A percentile compares a stretch with the other conserved stretches of the same genome.
Evolutionary conservation across 92 coral and sea anemone species (phyloP).

Genomic region (Plumapathes pennacea): DNA sequence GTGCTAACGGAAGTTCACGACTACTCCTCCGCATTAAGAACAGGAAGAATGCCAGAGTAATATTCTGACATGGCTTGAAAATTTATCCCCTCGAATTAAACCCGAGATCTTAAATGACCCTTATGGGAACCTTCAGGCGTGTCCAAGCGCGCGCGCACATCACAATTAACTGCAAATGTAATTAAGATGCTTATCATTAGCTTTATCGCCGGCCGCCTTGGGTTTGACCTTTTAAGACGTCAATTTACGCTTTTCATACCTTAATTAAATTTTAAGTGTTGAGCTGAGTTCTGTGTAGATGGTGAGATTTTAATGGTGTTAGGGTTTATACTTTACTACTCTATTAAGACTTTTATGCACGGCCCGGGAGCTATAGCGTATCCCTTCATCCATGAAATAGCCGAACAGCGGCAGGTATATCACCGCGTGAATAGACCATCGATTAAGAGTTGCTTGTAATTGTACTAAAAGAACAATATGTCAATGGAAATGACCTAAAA

Average conservation of each 20-base stretch:
- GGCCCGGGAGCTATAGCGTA: constrained; percentile 10
- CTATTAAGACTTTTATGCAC: constrained; percentile 15
- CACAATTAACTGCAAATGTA: constrained; percentile 96
- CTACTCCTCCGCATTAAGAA: constrained; percentile 73
- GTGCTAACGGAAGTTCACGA: constrained; percentile 95
- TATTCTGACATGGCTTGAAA: no score
- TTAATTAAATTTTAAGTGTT: constrained; percentile 89
- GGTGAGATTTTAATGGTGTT: constrained; percentile 38
- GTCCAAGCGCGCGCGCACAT: constrained; percentile 60
- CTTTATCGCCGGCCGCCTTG: constrained; percentile 86
- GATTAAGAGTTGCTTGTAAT: constrained; percentile 58
- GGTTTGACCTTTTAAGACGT: constrained; percentile 89
- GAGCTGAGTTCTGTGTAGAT: constrained; percentile 59
- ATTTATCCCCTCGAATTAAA: no score
- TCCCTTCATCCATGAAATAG: constrained; percentile 18
- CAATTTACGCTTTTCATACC: constrained; percentile 95
- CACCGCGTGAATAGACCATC: constrained; percentile 42
- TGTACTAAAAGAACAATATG: constrained; percentile 68
- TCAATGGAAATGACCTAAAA: constrained; percentile 71
- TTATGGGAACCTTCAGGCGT: constrained; percentile 64
- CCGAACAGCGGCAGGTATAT: constrained; percentile 55
- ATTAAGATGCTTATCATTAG: constrained; percentile 92
- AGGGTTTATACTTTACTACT: constrained; percentile 62
- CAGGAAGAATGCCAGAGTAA: constrained; percentile 54
- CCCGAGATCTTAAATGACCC: no score